Conservation (phyloP, 2,797 vertebrate species). For the Melanotaenia parkinsoni region DNA sequence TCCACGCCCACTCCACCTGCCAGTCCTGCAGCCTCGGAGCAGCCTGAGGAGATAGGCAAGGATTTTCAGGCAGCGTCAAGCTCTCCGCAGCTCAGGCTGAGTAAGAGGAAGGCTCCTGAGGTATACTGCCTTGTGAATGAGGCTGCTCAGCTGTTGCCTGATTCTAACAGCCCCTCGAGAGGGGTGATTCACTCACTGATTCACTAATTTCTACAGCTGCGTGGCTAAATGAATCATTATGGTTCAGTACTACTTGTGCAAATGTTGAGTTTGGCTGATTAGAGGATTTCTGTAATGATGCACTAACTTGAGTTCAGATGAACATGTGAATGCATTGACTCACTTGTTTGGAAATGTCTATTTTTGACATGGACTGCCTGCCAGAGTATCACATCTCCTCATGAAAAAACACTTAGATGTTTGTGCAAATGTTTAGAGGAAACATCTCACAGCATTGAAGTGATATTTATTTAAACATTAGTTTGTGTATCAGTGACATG, state of each 20-base stretch:
- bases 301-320: conserved; percentile 36
- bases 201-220: conserved; percentile 69
- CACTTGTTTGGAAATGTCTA: conserved; percentile 29
- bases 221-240: conserved; percentile 54
- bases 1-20: conserved; percentile 60
- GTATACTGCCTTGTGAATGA: conserved; percentile 68
- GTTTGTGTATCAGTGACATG: not conserved
- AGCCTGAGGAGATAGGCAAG: conserved; percentile 66
- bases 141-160: conserved; percentile 74
- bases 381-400: conserved; percentile 8
- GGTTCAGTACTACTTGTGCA: conserved; percentile 36
- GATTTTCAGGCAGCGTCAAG: conserved; percentile 50
- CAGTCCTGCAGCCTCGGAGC: conserved; percentile 55
- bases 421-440: conserved; percentile 6
- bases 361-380: conserved; percentile 7
- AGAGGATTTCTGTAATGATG: conserved; percentile 51
- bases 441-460: no score
- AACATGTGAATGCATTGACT: conserved; percentile 37
- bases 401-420: conserved; percentile 13
- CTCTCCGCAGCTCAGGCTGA: conserved; percentile 77
- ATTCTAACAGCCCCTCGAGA: conserved; percentile 67
- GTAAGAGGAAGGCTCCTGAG: conserved; percentile 86
- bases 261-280: conserved; percentile 29
- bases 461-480: not conserved
- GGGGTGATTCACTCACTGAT: conserved; percentile 70